Evolutionary conservation across 2,113 vertebrate genomes (phyloP).

Genomic region (Talpa occidentalis): DNA sequence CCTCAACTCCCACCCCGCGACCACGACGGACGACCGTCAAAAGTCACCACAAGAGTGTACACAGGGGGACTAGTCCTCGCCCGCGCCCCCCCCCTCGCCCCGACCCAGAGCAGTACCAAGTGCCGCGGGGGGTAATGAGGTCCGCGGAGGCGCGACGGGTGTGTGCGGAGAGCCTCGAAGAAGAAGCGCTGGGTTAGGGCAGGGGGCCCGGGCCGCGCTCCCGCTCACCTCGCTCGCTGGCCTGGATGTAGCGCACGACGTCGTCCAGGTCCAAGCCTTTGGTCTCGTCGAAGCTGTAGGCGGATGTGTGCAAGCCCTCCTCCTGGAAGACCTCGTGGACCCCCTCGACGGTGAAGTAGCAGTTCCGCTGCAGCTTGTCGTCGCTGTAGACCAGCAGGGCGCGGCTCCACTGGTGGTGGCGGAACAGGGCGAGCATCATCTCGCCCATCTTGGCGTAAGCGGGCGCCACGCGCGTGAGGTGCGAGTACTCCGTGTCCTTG

Average conservation of each 20-base stretch:
- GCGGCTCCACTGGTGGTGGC: slow-evolving; percentile 92
- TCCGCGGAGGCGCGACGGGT: neutral
- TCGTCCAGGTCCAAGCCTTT: slow-evolving; percentile 90
- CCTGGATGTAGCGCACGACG: slow-evolving; percentile 87
- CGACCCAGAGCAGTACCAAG: neutral
- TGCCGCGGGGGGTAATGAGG: neutral
- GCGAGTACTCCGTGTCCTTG: slow-evolving; percentile 92
- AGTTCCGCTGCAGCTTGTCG: slow-evolving; percentile 93
- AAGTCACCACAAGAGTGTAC: neutral
- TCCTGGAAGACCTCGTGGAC: slow-evolving; percentile 90
- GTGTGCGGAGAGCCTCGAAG: neutral
- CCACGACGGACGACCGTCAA: neutral
- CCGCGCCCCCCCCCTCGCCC: neutral
- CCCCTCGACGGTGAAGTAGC: slow-evolving; percentile 95
- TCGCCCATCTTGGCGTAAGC: slow-evolving; percentile 97
- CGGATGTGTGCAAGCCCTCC: slow-evolving; percentile 84
- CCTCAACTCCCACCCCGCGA: neutral
- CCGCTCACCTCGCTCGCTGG: slow-evolving; percentile 88
- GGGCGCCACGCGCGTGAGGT: slow-evolving; percentile 95
- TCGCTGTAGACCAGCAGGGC: slow-evolving; percentile 94
- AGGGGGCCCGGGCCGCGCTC: neutral
- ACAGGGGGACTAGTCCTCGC: neutral
- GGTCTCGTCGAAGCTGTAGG: slow-evolving; percentile 86
- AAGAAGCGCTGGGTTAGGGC: neutral
- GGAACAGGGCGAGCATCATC: slow-evolving; percentile 94